A percentile compares a stretch with the other conserved stretches of the same genome.
These are phyloP conservation scores for Chunga burmeisteri DNA, from an alignment of 2,113 vertebrate species.

Conservation along the genomic window DNA sequence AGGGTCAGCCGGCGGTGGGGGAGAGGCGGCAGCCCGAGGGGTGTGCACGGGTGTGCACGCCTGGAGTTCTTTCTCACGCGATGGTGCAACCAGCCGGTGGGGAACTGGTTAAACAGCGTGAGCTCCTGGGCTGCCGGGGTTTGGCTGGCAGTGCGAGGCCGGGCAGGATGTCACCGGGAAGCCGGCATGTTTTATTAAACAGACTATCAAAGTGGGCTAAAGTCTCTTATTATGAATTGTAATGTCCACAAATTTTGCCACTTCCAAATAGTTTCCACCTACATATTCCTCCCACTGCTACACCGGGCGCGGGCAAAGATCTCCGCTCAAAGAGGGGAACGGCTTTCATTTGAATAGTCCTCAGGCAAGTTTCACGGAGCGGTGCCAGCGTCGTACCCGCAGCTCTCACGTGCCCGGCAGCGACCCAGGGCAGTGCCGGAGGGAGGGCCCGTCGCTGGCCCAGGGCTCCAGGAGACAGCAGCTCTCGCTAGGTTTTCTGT, in stretches of 20 bases:
- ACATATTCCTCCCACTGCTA: constrained; percentile 31
- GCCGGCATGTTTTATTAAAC: background rate
- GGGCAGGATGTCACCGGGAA: constrained; percentile 1
- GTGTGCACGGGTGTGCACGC: background rate
- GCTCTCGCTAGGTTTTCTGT: background rate
- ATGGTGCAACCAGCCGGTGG: background rate
- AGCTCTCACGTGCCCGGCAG: constrained; percentile 29
- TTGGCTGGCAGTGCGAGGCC: background rate
- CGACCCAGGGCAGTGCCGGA: background rate
- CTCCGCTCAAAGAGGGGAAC: background rate
- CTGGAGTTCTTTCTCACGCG: constrained; percentile 37
- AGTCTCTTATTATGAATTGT: constrained; percentile 23
- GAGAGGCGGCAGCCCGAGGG: background rate
- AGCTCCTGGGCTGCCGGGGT: background rate
- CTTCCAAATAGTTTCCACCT: constrained; percentile 59
- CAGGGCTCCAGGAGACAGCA: background rate
- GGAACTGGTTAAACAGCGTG: constrained; percentile 40
- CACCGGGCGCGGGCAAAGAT: background rate
- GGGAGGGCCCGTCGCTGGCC: background rate
- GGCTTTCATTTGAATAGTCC: constrained; percentile 15
- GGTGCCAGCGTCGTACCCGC: background rate
- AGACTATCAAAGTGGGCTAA: constrained; percentile 4
- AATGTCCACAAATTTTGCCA: constrained; percentile 54
- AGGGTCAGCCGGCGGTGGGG: background rate
- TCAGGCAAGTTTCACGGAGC: constrained; percentile 9